phyloP scores from a whole-genome alignment of 2,797 vertebrate species.

The Chelmon rostratus region DNA sequence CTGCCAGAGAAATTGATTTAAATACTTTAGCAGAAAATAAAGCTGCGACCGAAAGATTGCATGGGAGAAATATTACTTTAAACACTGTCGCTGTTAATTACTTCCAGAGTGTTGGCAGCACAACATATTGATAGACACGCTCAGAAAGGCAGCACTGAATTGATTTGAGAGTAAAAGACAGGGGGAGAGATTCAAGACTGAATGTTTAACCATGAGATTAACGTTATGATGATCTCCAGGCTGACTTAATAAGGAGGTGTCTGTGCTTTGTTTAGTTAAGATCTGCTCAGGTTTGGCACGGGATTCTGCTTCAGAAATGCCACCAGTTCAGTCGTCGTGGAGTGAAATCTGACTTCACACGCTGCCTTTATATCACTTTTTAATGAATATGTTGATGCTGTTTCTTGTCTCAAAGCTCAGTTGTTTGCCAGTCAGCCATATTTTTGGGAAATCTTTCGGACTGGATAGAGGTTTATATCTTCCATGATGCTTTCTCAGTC shows the following conservation, averaged over 20 bases:
- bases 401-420: not conserved
- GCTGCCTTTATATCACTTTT: not conserved
- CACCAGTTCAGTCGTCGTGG: not conserved
- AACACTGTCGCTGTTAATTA: slow-evolving; percentile 13
- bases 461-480: not conserved
- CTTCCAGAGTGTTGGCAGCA: slow-evolving; percentile 10
- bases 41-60: slow-evolving; percentile 19
- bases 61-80: not conserved
- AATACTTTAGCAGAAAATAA: slow-evolving; percentile 33
- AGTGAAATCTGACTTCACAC: not conserved
- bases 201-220: slow-evolving; percentile 19
- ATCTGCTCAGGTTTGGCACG: slow-evolving; percentile 40
- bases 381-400: not conserved
- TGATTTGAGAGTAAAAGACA: slow-evolving; percentile 4
- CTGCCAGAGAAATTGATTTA: slow-evolving; percentile 34
- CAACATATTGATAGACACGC: slow-evolving; percentile 9
- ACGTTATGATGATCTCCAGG: slow-evolving; percentile 27
- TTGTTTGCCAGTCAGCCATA: not conserved
- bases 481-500: not conserved
- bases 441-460: too few relatives aligned
- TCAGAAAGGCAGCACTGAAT: slow-evolving; percentile 17
- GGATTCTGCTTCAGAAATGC: slow-evolving; percentile 20
- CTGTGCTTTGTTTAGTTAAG: slow-evolving; percentile 43
- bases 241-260: slow-evolving; percentile 55
- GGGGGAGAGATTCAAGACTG: not conserved